Conservation (phyloP, 2,888 invertebrate species). For the Nymphalis urticae region DNA sequence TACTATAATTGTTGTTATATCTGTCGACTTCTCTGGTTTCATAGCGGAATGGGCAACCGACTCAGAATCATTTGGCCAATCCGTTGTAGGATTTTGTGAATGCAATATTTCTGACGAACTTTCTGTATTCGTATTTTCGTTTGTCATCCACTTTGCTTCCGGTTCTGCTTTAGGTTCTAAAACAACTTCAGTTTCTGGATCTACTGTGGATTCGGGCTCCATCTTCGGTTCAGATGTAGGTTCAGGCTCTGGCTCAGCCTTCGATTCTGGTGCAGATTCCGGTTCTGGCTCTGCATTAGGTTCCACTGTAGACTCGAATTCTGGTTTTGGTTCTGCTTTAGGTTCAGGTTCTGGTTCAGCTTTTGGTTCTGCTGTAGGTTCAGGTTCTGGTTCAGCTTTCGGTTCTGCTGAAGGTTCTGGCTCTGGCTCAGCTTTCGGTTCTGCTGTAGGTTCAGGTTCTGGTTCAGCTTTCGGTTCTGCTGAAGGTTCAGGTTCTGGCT, state of each 20-base stretch:
- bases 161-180: constrained; percentile 65
- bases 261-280: constrained; percentile 44
- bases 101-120: constrained; percentile 16
- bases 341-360: constrained; percentile 34
- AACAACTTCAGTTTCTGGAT: not conserved
- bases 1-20: not conserved
- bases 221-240: constrained; percentile 44
- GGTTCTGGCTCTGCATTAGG: constrained; percentile 47
- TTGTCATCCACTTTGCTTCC: constrained; percentile 37
- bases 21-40: constrained; percentile 19
- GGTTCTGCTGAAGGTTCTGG: constrained; percentile 42
- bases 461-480: constrained; percentile 41
- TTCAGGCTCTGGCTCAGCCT: constrained; percentile 47
- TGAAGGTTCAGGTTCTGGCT: constrained; percentile 41
- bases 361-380: constrained; percentile 40
- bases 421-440: constrained; percentile 39
- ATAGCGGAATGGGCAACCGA: constrained; percentile 2
- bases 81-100: constrained; percentile 34
- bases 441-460: constrained; percentile 41
- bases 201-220: constrained; percentile 52
- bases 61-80: constrained; percentile 39
- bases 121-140: constrained; percentile 28
- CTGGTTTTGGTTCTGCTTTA: no score
- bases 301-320: constrained; percentile 23
- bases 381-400: constrained; percentile 39